Conservation (phyloP, 2,797 vertebrate genomes). For the Buphagus erythrorhynchus region DNA sequence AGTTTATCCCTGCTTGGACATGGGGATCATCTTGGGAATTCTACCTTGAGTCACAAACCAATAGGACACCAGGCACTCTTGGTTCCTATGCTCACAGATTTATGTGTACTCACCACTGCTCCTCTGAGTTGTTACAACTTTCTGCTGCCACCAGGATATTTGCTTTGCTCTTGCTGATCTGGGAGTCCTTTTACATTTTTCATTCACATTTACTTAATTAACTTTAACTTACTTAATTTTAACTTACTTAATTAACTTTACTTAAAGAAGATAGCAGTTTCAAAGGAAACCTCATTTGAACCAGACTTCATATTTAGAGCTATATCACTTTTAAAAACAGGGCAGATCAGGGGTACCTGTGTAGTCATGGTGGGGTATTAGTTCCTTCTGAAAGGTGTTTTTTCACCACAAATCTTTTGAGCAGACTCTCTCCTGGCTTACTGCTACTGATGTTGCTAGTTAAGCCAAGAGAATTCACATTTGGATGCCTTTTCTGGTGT, state of each 20-base stretch:
- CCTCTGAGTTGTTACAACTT: not conserved
- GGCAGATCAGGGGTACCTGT: not conserved
- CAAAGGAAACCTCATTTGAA: not conserved
- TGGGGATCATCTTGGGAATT: not conserved
- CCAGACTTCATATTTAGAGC: not conserved
- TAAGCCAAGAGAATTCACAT: not conserved
- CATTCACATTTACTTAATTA: not conserved
- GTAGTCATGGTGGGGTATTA: not conserved
- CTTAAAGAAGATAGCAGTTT: not conserved
- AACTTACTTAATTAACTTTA: no score
- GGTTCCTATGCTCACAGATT: not conserved
- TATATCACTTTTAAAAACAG: not conserved
- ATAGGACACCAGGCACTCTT: not conserved
- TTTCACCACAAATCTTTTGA: not conserved
- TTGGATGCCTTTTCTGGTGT: not conserved
- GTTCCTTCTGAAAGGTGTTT: not conserved
- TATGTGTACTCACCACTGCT: not conserved
- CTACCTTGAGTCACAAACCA: not conserved
- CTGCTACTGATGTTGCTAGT: not conserved
- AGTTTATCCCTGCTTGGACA: not conserved
- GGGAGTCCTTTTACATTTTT: not conserved
- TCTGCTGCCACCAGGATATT: not conserved
- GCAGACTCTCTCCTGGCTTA: not conserved
- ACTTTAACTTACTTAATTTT: no score
- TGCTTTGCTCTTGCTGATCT: not conserved